Base-by-base conservation (phyloP, 2,797 vertebrate species). In the Podargus strigoides region DNA sequence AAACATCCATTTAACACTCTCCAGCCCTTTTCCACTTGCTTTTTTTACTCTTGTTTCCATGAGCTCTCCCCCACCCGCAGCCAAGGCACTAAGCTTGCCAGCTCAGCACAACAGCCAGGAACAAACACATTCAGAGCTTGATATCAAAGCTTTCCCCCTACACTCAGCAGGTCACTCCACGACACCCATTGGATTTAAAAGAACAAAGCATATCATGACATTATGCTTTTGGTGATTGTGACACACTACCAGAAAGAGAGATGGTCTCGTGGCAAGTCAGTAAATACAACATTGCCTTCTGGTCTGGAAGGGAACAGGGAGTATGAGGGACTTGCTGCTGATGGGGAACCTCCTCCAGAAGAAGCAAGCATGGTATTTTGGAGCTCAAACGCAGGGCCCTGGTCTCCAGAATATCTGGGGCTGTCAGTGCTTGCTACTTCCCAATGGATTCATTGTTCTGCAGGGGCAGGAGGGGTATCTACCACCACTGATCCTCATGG, bases 1-100 rank as follows among this genome's bases (percentile, higher is more conserved):
- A 94, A 94, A 88, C 58, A 87, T 11, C 12, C 64, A 64, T 79
- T 94, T 91, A 94, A 89, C 34, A 32, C 37, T 75, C 39, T 88
- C 50, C 70, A 88, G 44, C 23, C 30, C 14, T 67, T 94, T 66
- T 42, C 8, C 24, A 41, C 32, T 36, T 63, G 3, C 0, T 37
- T 59, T 39, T 90, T 58, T 59, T 1, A 36, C 46, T 84, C 47
- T 46, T 39, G 28, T 47, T 77, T 75, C 60, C 32, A 8, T 36
- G 52, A 49, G 32, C 22, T 91, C 42, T 50, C 19, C 30, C 39
- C 4, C 4, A 64, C 10, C 24, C 5, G 2, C 68, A 83, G 47
- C 22, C 32, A 14, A 1, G 6, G 9, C 39, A 36, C 28, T 55
- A 50, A 34, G 49, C 50, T 79, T 30, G 6, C 22, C 67, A 78